Base-by-base conservation (phyloP, 2,888 invertebrate species). In the Parapristionchus giblindavisi region DNA sequence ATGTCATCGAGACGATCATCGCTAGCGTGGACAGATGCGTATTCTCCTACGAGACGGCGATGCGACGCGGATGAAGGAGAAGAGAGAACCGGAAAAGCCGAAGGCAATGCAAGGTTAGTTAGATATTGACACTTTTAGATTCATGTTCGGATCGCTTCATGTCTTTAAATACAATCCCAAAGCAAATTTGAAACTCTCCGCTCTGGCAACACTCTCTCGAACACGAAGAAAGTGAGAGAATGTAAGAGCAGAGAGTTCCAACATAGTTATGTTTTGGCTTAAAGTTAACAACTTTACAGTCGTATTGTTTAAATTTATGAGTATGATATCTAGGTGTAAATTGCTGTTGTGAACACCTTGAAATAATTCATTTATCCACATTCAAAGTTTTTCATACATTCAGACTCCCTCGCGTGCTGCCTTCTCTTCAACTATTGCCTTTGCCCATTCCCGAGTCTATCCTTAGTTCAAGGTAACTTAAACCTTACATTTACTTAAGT, bases 41-140 rank as follows among this genome's bases (percentile, higher is more conserved):
- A 71, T 43, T 36, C 56, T 1, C 71, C 71, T 1, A 71, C 71
- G 27, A 56, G 71, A 43, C 71, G 71, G 58, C 40, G 71, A 58
- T 17, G 6, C n/a, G 5, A 11, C 11, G 11, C 24, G 14, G 11
- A 27, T 24, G n/a, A n/a, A n/a, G n/a, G n/a, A n/a, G n/a, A n/a
- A n/a, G n/a, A 11, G 11, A 48, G 21, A 48, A 14, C 14, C 48
- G 48, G 14, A 48, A 48, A 48, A 48, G 14, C 21, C 21, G 48
- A 48, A 48, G 21, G 48, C 48, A 48, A 11, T 14, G 48, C 11
- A 48, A 48, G 21, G 63, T 65, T 17, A 65, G 63, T 34, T 61
- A 21, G 21, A 36, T 61, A 36, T 61, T 17, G 3, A 32, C 6
- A 61, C 24, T 34, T 60, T 5, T 14, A 6, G 29, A 29, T 8